Conservation (phyloP, 2,113 vertebrate genomes). For the Prinia subflava region DNA sequence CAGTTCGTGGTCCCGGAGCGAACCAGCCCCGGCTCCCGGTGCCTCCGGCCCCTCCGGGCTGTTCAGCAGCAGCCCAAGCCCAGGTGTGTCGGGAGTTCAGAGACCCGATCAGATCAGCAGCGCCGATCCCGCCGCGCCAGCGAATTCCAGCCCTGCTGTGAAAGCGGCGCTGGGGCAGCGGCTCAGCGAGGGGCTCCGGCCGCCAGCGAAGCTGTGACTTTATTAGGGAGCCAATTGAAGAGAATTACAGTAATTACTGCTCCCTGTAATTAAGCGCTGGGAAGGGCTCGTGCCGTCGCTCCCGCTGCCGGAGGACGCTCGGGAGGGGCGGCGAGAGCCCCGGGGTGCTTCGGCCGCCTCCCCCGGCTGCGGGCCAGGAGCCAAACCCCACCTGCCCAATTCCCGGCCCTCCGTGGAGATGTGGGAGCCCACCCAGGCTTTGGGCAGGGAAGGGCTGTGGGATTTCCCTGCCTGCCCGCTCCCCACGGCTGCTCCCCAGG, state of each 20-base stretch:
- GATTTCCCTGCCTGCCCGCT: not conserved
- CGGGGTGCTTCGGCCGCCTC: fast-evolving
- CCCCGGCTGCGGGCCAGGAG: fast-evolving
- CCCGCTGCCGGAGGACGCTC: not conserved
- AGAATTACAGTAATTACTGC: slow-evolving; percentile 32
- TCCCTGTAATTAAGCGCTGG: not conserved
- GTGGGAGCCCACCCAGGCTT: fast-evolving
- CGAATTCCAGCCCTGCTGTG: not conserved
- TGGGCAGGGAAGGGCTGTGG: not conserved
- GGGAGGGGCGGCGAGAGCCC: not conserved
- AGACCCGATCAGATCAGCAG: too few species aligned
- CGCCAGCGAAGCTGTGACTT: not conserved
- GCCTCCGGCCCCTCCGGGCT: fast-evolving
- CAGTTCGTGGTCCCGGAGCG: fast-evolving
- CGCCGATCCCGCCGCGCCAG: not conserved
- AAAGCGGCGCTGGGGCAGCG: not conserved
- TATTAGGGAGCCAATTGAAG: slow-evolving; percentile 12
- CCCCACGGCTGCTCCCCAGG: not conserved
- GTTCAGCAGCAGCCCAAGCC: fast-evolving
- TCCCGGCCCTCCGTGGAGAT: not conserved
- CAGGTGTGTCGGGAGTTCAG: fast-evolving
- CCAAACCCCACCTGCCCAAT: fast-evolving
- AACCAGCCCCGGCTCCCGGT: not conserved
- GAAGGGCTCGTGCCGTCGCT: not conserved
- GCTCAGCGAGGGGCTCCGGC: not conserved